Evolutionary conservation across 2,113 vertebrate genomes (phyloP).

Genomic region (Myrmecophaga tridactyla): DNA sequence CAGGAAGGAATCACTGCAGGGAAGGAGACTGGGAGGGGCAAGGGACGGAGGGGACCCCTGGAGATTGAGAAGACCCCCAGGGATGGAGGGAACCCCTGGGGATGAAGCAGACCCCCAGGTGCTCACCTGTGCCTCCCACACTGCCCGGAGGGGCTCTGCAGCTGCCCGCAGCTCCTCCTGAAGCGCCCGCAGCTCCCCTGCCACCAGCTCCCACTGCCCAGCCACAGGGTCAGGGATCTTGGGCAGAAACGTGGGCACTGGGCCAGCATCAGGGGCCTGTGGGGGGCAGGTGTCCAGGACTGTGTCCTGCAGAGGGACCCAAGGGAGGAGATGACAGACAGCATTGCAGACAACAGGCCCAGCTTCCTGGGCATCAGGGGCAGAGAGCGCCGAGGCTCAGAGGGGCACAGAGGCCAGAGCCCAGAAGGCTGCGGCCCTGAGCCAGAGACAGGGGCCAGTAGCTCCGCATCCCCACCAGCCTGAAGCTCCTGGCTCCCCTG

Average conservation of each 20-base stretch:
- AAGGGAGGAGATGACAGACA: neutral
- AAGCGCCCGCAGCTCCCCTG: constrained; percentile 60
- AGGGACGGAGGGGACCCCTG: too few relatives aligned
- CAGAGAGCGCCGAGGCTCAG: neutral
- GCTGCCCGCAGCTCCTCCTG: constrained; percentile 63
- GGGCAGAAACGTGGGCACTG: neutral
- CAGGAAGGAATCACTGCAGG: neutral
- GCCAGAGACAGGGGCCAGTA: too few relatives aligned
- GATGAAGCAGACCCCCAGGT: too few relatives aligned
- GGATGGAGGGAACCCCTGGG: fast-evolving
- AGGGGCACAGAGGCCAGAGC: too few relatives aligned
- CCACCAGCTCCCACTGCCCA: constrained; percentile 54
- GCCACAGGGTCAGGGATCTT: neutral
- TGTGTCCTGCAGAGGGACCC: constrained; percentile 78
- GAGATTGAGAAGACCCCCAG: fast-evolving
- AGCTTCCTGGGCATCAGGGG: neutral
- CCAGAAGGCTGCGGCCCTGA: too few relatives aligned
- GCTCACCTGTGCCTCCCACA: constrained; percentile 77
- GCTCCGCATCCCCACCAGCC: too few relatives aligned
- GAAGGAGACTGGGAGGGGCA: neutral
- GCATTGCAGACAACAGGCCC: fast-evolving
- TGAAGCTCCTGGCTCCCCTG: too few relatives aligned
- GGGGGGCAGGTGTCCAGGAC: constrained; percentile 71
- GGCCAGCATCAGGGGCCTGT: neutral
- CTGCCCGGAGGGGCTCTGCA: neutral